Percentiles rank a stretch among this genome's conserved stretches.
Conservation (phyloP, 2,888 invertebrate species). For the Cryptocheilus praepositus region DNA sequence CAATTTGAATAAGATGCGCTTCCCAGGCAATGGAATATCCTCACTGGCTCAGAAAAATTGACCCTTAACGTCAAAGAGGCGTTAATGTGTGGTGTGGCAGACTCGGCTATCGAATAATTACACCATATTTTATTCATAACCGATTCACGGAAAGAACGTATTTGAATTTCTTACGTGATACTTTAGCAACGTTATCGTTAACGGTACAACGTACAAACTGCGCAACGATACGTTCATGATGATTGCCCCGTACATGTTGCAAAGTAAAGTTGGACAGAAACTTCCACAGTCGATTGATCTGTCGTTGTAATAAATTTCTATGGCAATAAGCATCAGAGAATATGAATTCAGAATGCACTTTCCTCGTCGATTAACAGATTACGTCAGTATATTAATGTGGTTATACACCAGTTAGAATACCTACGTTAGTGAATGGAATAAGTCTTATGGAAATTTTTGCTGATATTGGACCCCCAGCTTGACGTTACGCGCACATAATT, state of each 20-base stretch:
- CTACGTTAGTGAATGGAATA: no score
- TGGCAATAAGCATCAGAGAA: no score
- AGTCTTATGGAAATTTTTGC: no score
- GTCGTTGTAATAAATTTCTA: conserved; percentile 15
- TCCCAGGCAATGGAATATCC: conserved; percentile 5
- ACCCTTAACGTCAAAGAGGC: background rate
- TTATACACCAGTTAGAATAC: no score
- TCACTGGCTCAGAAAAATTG: conserved; percentile 4
- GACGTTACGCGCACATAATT: no score
- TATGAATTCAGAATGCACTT: no score
- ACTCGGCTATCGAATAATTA: conserved; percentile 4
- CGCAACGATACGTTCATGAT: conserved; percentile 20
- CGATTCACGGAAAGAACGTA: conserved; percentile 20
- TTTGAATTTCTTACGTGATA: conserved; percentile 9
- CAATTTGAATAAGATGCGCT: conserved; percentile 14
- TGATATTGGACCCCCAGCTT: no score
- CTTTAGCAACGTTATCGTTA: conserved; percentile 5
- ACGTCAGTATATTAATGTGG: no score
- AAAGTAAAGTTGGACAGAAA: conserved; percentile 2
- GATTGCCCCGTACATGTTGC: conserved; percentile 18
- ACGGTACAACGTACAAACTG: conserved; percentile 16
- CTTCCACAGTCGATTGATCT: conserved; percentile 12
- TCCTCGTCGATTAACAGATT: no score
- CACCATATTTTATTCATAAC: conserved; percentile 22
- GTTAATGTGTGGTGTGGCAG: conserved; percentile 17